These are phyloP conservation scores for Aselliscus stoliczkanus DNA, from an alignment of 2,797 vertebrate species.

Conservation along the genomic window DNA sequence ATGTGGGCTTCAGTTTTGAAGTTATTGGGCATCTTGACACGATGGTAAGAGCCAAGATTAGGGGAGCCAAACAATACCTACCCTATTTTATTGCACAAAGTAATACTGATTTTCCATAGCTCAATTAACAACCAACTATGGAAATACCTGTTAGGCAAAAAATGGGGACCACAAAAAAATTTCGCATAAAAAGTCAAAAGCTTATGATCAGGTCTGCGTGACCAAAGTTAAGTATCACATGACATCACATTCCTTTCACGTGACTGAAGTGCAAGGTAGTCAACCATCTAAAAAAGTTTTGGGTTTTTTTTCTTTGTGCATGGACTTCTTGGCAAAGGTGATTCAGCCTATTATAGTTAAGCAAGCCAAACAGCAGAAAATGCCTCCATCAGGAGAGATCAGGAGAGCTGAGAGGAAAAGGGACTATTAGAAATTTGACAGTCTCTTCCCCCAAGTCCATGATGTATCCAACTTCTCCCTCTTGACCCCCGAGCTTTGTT, in stretches of 20 bases:
- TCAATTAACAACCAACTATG: not conserved
- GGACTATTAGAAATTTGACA: not conserved
- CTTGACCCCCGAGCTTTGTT: not conserved
- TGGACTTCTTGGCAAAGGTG: not conserved
- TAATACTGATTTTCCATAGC: not conserved
- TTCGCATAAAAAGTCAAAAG: not conserved
- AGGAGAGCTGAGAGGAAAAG: not conserved
- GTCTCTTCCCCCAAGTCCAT: not conserved
- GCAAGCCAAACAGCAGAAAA: not conserved
- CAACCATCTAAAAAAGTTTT: not conserved
- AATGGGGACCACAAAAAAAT: not conserved
- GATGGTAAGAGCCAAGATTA: constrained; percentile 83
- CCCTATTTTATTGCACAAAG: not conserved
- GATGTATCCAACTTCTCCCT: not conserved
- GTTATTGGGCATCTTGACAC: constrained; percentile 87
- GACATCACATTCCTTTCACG: not conserved
- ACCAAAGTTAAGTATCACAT: not conserved
- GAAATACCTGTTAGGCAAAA: not conserved
- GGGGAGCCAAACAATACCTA: not conserved
- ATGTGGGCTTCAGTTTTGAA: constrained; percentile 91
- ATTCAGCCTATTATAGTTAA: not conserved
- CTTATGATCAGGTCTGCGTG: not conserved
- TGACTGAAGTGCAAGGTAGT: not conserved
- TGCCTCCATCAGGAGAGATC: not conserved
- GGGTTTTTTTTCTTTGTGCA: not conserved